These are phyloP conservation scores for Eucidaris tribuloides DNA, from an alignment of 35 echinoderm and acorn worm genomes.

Conservation along the genomic window DNA sequence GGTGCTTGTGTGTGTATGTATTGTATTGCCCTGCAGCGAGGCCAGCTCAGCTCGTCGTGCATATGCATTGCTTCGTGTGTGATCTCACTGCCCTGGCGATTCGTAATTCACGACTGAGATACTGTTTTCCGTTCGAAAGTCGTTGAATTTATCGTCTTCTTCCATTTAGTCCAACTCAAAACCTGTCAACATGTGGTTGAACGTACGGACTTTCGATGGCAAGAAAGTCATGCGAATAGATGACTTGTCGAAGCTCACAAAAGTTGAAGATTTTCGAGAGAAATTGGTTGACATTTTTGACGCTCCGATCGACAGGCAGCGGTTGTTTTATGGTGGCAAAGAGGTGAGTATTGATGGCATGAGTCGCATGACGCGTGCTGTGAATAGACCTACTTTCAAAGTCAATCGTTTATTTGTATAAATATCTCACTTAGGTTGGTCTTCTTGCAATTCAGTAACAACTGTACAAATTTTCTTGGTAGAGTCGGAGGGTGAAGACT, in stretches of 20 bases:
- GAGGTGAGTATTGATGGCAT: too few species aligned
- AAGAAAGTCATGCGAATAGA: conserved; percentile 74
- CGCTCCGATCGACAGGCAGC: conserved; percentile 52
- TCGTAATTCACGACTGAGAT: too few species aligned
- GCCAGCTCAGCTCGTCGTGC: background rate
- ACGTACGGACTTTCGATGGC: conserved; percentile 78
- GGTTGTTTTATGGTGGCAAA: conserved; percentile 78
- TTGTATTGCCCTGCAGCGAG: background rate
- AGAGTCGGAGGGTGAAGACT: too few species aligned
- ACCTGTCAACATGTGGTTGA: conserved; percentile 70
- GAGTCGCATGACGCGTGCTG: too few species aligned
- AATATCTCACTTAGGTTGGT: too few species aligned
- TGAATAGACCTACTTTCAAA: too few species aligned
- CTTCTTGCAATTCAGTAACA: too few species aligned
- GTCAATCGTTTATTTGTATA: too few species aligned
- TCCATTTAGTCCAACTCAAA: background rate
- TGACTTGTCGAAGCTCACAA: conserved; percentile 81
- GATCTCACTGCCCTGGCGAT: background rate
- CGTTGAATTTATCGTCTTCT: background rate
- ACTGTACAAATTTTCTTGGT: too few species aligned
- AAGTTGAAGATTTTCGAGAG: conserved; percentile 68
- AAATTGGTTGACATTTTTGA: conserved; percentile 70
- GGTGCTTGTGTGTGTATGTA: too few species aligned
- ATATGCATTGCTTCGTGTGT: background rate
- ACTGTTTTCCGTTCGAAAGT: background rate